Evolutionary conservation across 2,797 vertebrate species (phyloP), one percentile per base, ranked within the genome.

Genomic region (Anguilla megastoma): DNA sequence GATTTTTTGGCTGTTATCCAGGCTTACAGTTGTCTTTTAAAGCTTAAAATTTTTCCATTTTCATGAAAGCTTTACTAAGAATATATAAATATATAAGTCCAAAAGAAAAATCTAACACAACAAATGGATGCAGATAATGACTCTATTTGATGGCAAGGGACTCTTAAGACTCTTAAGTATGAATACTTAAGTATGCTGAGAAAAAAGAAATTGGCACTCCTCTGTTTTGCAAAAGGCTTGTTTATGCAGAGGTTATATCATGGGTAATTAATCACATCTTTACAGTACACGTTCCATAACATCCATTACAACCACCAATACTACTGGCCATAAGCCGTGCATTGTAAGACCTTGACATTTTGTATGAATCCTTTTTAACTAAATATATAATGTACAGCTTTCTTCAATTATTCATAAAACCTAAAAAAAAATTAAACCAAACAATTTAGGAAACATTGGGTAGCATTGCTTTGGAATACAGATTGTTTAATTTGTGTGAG

Each of bases 301-400:
- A 66, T 66, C 14, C 60, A 66, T 66, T 66, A n/a, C 60, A 66
- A 9, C 24, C 60, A 66, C 60, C 60, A 66, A 66, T 66, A n/a
- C 60, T 27, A 66, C 60, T 1, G 24, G 24, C 21, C 60, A 16
- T 58, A n/a, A n/a, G 24, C 24, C 12, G 2, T 27, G 60, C 60
- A 6, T 66, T 66, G 24, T 24, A 66, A 12, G 60, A 66, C 60
- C 60, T 66, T 66, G 24, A n/a, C 14, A 58, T 58, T 58, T 58
- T 58, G 14, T 58, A 58, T 21, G 56, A 16, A 58, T 58, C 2
- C 14, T 18, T 58, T 56, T 69, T n/a, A 27, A n/a, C 5, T 69
- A 69, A 69, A 69, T n/a, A 69, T 69, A 69, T 58, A 69, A 69
- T 69, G 21, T n/a, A 24, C 63, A 66, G 63, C 21, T 69, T 69